Evolutionary conservation across 2,113 vertebrate genomes (phyloP), one percentile per base, ranked within the genome.

Genomic region (Dissostichus mawsoni): DNA sequence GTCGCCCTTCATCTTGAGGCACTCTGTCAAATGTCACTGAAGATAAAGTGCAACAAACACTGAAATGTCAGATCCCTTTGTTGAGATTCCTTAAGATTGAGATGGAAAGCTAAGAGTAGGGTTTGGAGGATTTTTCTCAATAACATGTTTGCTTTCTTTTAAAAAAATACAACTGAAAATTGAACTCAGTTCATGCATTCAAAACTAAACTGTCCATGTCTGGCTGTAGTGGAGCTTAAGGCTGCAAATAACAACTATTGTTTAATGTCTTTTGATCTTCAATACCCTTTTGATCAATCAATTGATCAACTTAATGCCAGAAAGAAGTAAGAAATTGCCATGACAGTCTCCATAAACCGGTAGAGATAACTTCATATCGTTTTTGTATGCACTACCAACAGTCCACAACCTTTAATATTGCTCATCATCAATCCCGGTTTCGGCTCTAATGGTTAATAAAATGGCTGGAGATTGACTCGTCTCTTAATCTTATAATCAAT

Each of bases 61-160:
- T 76, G 14, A 78, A 72, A 78, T 75, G 68, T 82, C 71, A 67
- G 58, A 72, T 58, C n/a, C 14, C 44, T 78, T 81, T 89, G 58
- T 83, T 88, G 64, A 33, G 66, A 83, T 63, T 33, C 3, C 14
- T n/a, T 29, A 16, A 17, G 48, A 13, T 11, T 10, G 52, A 66
- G 69, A 59, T 13, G 18, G 25, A 65, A 14, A 20, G 45, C 67
- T 73, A 16, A 10, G 47, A n/a, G 16, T 14, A 23, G 52, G 13
- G 23, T 20, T 66, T 33, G 51, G 29, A 25, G 47, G 58, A 16
- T 73, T 33, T 67, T 17, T 44, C 11, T n/a, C 1, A 8, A 41
- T 63, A 16, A 12, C 51, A 44, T 69, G 36, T 25, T 18, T 59
- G 8, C 55, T 59, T 57, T 4, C 29, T 16, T 62, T 56, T 5